Conservation (phyloP, 2,888 invertebrate species). For the Vanessa cardui region DNA sequence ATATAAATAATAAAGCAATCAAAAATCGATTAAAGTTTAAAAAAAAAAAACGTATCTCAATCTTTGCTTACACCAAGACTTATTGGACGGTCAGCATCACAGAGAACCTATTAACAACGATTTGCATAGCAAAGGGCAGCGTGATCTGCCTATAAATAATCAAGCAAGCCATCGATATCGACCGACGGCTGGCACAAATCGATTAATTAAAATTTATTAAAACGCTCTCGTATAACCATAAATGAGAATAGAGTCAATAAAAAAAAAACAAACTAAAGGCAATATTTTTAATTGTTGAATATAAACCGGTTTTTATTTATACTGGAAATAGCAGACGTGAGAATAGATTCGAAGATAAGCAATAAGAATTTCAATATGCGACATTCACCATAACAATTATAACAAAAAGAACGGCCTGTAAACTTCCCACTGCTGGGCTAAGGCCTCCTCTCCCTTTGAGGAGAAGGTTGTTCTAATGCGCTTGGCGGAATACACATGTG, state of each 20-base stretch:
- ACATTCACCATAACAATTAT: no score
- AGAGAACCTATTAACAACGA: constrained; percentile 36
- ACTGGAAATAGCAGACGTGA: no score
- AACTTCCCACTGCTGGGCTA: no score
- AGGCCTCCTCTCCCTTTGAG: no score
- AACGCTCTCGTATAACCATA: constrained; percentile 21
- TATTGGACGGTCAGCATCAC: constrained; percentile 18
- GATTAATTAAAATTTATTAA: constrained; percentile 38
- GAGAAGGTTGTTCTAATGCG: no score
- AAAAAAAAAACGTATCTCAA: not conserved
- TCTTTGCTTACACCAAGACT: not conserved
- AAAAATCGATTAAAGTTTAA: no score
- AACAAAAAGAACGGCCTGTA: no score
- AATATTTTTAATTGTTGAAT: constrained; percentile 6
- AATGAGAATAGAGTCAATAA: constrained; percentile 22
- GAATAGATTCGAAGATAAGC: no score
- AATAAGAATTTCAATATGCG: no score
- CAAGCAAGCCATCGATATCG: constrained; percentile 39
- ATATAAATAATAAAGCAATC: no score
- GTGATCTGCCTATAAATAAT: constrained; percentile 53
- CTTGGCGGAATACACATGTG: no score
- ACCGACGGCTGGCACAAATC: constrained; percentile 29
- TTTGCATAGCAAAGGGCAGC: constrained; percentile 55
- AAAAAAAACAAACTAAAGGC: constrained; percentile 13
- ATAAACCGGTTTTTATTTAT: not conserved